Evolutionary conservation across 2,888 invertebrate genomes (phyloP), one percentile per base, ranked within the genome.

Genomic region (Charanyca ferruginea): DNA sequence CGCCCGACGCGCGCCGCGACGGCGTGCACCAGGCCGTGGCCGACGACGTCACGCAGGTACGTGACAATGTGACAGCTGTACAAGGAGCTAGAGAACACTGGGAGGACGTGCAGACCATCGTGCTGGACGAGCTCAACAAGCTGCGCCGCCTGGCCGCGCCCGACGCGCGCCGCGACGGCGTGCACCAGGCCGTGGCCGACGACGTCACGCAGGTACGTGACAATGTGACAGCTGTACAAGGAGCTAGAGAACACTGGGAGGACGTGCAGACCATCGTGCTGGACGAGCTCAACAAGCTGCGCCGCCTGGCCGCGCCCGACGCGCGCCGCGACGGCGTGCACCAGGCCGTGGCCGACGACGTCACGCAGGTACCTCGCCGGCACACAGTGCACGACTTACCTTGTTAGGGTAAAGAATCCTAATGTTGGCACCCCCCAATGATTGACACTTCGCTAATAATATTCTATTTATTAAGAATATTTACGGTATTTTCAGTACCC

Each of bases 51-150:
- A 97, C 98, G 0, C 96, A 96, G 82, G 69, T 58, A 44, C 35
- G 7, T 11, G 4, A 35, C 11, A 9, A 2, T 35, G 28, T 3
- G 6, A 7, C 85, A 96, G 96, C 96, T 98, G 9, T 99, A 99
- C 92, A 98, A 98, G 89, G 98, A 99, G 94, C 93, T 99, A 82
- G 99, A 99, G 93, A 97, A 97, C 84, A 99, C 94, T 99, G 99
- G 99, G 97, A 97, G 85, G 99, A 99, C 90, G 98, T 99, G 86
- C 98, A 98, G 61, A 98, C 98, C 42, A 99, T 99, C 78, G 99
- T 98, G 4, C 97, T 98, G 90, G 99, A 99, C 92, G 99, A 99
- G 92, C 94, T 99, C 60, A 97, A 97, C 86, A 99, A 98, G 93
- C 95, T 99, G 84, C 96, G 97, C 41, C 98, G 98, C 86, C 91